These are phyloP conservation scores for Trinectes maculatus DNA, from an alignment of 2,113 vertebrate species.

Conservation along the genomic window DNA sequence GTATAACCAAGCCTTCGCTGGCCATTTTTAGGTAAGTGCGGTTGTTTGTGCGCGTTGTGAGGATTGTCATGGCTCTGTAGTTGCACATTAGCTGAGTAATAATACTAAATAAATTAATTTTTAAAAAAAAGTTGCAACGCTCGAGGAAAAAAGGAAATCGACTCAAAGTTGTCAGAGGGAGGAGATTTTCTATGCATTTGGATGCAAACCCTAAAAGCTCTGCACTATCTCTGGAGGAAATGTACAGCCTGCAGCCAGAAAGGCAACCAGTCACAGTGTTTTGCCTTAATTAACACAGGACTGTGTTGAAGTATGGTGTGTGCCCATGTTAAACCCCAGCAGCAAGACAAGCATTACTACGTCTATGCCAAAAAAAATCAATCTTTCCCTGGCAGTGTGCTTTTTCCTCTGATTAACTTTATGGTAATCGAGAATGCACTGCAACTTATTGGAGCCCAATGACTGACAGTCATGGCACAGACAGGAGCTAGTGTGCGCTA, in stretches of 20 bases:
- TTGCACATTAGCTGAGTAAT: background rate
- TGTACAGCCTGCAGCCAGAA: slow-evolving; percentile 43
- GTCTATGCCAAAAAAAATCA: slow-evolving; percentile 43
- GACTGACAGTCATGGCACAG: no score
- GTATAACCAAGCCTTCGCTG: no score
- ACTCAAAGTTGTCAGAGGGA: background rate
- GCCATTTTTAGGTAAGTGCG: no score
- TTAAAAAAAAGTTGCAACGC: background rate
- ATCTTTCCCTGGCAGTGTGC: slow-evolving; percentile 26
- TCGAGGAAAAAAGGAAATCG: background rate
- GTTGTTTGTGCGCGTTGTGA: background rate
- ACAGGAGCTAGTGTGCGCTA: no score
- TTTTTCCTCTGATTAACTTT: background rate
- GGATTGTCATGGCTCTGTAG: background rate
- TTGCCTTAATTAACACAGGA: slow-evolving; percentile 54
- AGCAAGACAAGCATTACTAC: slow-evolving; percentile 11
- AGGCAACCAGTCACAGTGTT: slow-evolving; percentile 38
- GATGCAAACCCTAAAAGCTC: slow-evolving; percentile 29
- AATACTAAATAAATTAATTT: background rate
- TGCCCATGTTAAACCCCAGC: slow-evolving; percentile 31
- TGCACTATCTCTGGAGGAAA: slow-evolving; percentile 31
- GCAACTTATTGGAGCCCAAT: no score
- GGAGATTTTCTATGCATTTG: slow-evolving; percentile 25
- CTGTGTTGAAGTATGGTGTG: slow-evolving; percentile 22
- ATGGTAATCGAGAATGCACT: no score